phyloP scores from a whole-genome alignment of 2,888 invertebrate species.

The Cerastis rubricosa region DNA sequence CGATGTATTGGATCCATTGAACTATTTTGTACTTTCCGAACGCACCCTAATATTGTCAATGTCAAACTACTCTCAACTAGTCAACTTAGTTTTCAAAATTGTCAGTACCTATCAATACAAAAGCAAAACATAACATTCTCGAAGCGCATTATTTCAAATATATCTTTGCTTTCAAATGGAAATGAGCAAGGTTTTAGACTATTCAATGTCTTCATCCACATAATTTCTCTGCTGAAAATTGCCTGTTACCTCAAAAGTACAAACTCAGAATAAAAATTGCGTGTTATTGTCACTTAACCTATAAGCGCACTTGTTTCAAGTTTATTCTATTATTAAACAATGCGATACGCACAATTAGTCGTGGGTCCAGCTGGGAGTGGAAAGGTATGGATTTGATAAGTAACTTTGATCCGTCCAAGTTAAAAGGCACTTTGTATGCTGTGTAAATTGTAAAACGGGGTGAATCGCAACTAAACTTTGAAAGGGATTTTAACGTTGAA shows the following conservation, averaged over 20 bases:
- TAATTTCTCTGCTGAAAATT: background rate
- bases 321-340: constrained; percentile 78
- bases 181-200: background rate
- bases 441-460: background rate
- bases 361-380: constrained; percentile 99
- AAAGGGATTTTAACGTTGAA: no score
- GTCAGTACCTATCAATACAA: constrained; percentile 7
- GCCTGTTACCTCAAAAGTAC: background rate
- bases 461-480: no score
- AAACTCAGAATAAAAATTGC: constrained; percentile 6
- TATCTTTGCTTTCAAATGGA: background rate
- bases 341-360: constrained; percentile 98
- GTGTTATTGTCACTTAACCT: constrained; percentile 53
- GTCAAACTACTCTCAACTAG: background rate
- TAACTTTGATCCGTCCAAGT: background rate
- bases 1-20: background rate
- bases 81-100: background rate
- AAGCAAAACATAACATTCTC: constrained; percentile 42
- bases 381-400: constrained; percentile 92
- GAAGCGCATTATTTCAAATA: background rate
- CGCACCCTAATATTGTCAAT: constrained; percentile 6
- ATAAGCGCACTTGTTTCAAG: constrained; percentile 15
- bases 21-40: constrained; percentile 7
- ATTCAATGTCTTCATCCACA: background rate
- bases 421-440: background rate